Evolutionary conservation across 2,888 invertebrate species (phyloP), one percentile per base, ranked within the genome.

Genomic region (Lomographa bimaculata): DNA sequence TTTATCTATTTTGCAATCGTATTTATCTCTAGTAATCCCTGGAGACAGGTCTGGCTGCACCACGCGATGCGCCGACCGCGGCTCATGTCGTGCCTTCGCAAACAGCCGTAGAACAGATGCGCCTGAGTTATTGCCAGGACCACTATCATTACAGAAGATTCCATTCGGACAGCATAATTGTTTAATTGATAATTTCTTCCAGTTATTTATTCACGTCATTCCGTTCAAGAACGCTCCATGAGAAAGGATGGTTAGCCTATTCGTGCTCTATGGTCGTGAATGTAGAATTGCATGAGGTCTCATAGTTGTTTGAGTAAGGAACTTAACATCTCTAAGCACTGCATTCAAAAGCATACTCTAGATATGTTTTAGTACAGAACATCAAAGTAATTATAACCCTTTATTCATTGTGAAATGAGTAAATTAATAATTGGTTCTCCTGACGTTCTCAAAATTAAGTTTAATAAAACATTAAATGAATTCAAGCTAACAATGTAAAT

Each of bases 161-260:
- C 85, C 89, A 89, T 89, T 89, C 85, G 77, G 90, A 90, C 90
- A 90, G 79, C 81, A 85, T 90, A 90, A 90, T 90, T 90, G 87
- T 90, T 90, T 90, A 90, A 90, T 90, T 90, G 90, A 90, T 90
- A 54, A 89, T 89, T 89, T 87, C 87, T 86, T 78, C 81, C 63
- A 84, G 89, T 89, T 90, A 90, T 90, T 89, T 89, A 87, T 90
- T 84, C 82, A 84, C 87, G 78, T 89, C 85, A 87, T 84, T 84
- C 65, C 67, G 66, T 75, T 76, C 59, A 32, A 42, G 35, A 34
- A 34, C 76, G 80, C 77, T 72, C 75, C 80, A 80, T 76, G 79
- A 79, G 85, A 83, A 81, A 73, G 16, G 35, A 41, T 24, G 24
- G 21, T 57, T 33, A 61, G 59, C 25, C 20, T 9, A 32, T 37